phyloP scores from a whole-genome alignment of 2,888 invertebrate species.

The Onthophagus sagittarius region DNA sequence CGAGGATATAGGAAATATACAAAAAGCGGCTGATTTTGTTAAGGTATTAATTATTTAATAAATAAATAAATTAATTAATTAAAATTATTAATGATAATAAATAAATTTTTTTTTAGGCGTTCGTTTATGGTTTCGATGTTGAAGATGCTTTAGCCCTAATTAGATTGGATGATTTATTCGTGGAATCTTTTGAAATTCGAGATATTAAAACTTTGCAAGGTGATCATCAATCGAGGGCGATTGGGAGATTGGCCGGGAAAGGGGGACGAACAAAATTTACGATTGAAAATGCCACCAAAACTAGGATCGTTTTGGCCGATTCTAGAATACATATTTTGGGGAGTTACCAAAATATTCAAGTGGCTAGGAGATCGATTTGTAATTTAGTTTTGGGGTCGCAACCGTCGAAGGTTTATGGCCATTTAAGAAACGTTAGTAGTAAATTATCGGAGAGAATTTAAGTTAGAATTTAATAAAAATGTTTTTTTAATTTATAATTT shows the following conservation, averaged over 20 bases:
- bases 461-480: constrained; percentile 27
- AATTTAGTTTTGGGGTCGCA: constrained; percentile 96
- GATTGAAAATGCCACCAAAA: constrained; percentile 98
- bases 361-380: constrained; percentile 92
- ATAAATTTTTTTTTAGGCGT: constrained; percentile 61
- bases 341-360: constrained; percentile 92
- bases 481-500: not conserved
- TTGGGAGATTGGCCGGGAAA: constrained; percentile 97
- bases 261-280: constrained; percentile 96
- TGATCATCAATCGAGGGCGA: constrained; percentile 91
- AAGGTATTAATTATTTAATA: constrained; percentile 54
- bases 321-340: constrained; percentile 96
- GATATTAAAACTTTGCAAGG: constrained; percentile 95
- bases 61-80: not conserved
- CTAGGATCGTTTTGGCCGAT: constrained; percentile 95
- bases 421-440: constrained; percentile 79
- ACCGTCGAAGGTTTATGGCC: constrained; percentile 97
- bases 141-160: constrained; percentile 94
- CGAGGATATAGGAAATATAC: constrained; percentile 83
- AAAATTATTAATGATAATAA: constrained; percentile 38
- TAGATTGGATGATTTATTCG: constrained; percentile 91
- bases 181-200: constrained; percentile 95
- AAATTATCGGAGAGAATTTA: constrained; percentile 80
- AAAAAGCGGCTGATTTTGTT: constrained; percentile 98
- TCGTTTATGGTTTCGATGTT: constrained; percentile 93